Conservation (phyloP, 37 sponge, comb jelly and placozoan species). For the Mnemiopsis leidyi region DNA sequence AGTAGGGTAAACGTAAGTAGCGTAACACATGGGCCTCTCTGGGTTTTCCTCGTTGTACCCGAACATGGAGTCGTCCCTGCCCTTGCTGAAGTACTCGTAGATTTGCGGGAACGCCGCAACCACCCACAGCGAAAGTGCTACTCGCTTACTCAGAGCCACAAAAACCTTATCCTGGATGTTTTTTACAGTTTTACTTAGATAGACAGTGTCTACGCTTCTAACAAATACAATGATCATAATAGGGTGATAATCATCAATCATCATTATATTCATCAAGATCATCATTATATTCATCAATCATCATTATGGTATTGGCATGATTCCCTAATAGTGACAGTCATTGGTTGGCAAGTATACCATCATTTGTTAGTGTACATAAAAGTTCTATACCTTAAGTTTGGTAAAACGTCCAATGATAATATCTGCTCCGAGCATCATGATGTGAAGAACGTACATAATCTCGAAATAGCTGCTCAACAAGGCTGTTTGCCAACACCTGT, state of each 20-base stretch:
- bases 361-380: too few relatives aligned
- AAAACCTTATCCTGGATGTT: background rate
- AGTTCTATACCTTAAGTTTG: conserved; percentile 16
- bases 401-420: conserved; percentile 42
- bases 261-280: too few relatives aligned
- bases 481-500: conserved; percentile 43
- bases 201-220: too few relatives aligned
- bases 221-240: too few relatives aligned
- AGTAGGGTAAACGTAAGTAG: conserved; percentile 9
- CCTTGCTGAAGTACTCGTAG: background rate
- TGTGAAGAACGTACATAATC: conserved; percentile 49
- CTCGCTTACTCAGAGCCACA: conserved; percentile 18
- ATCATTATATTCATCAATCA: too few relatives aligned
- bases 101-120: conserved; percentile 16
- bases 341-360: too few relatives aligned
- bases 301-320: too few relatives aligned
- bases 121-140: conserved; percentile 28
- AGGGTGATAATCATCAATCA: too few relatives aligned
- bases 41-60: background rate
- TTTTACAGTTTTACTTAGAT: too few relatives aligned
- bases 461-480: conserved; percentile 6
- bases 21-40: background rate
- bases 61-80: background rate
- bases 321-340: too few relatives aligned
- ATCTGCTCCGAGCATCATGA: conserved; percentile 47